Conservation (phyloP, 2,888 invertebrate genomes). For the Lepidocyrtinus sp. region DNA sequence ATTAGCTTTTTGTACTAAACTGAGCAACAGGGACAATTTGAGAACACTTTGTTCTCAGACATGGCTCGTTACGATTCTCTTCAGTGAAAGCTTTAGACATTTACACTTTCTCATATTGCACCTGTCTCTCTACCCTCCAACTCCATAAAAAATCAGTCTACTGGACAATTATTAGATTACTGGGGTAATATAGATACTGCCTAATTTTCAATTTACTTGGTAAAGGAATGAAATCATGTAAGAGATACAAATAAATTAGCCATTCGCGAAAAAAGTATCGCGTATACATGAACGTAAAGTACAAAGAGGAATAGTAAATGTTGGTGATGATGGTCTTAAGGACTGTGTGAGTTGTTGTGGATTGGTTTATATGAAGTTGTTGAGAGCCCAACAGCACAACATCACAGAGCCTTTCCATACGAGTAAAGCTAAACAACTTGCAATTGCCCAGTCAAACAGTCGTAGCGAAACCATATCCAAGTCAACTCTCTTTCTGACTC, state of each 20-base stretch:
- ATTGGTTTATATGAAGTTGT: conserved; percentile 55
- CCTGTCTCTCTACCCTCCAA: background rate
- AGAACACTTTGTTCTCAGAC: conserved; percentile 53
- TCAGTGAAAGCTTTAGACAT: background rate
- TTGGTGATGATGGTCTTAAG: conserved; percentile 56
- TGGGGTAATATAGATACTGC: background rate
- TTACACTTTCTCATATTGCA: conserved; percentile 5
- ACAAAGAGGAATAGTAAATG: conserved; percentile 36
- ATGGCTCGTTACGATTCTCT: conserved; percentile 47
- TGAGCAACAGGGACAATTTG: conserved; percentile 58
- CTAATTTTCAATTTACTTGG: no score
- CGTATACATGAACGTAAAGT: background rate
- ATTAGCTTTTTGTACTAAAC: conserved; percentile 36
- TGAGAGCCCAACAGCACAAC: conserved; percentile 47
- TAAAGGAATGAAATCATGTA: no score
- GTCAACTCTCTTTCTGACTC: no score
- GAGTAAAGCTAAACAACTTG: no score
- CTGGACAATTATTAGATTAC: no score
- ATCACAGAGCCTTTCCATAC: conserved; percentile 52
- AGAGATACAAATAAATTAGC: conserved; percentile 22
- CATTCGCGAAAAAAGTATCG: no score
- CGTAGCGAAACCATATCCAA: background rate
- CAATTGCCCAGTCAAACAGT: no score
- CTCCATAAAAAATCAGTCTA: background rate
- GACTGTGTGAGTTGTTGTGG: conserved; percentile 56